Conservation (phyloP, 2,797 vertebrate species). For the Podarcis lilfordi region DNA sequence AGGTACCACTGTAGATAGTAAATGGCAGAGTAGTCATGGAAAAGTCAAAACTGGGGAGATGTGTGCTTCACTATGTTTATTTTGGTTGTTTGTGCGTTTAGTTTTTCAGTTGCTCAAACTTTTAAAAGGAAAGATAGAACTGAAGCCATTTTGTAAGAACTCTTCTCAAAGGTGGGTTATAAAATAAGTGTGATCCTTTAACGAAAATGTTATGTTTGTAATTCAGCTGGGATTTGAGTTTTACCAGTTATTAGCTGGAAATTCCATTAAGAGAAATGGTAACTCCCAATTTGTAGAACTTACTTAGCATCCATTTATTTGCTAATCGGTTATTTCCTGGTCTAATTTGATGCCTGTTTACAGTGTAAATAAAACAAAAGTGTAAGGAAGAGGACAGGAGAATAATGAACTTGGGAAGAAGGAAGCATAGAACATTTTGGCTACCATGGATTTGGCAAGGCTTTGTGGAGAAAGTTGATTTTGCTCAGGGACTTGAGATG, state of each 20-base stretch:
- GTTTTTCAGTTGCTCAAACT: constrained; percentile 26
- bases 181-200: constrained; percentile 1
- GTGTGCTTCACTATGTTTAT: constrained; percentile 12
- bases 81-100: background rate
- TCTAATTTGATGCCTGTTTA: background rate
- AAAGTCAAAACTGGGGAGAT: too few species aligned
- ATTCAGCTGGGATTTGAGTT: constrained; percentile 50
- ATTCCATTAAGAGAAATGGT: constrained; percentile 32
- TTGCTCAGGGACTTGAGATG: background rate
- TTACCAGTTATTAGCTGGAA: constrained; percentile 63
- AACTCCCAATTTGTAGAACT: background rate
- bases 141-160: constrained; percentile 1
- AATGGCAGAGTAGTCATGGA: background rate
- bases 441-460: background rate
- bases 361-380: background rate
- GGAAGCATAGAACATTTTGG: background rate
- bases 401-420: background rate
- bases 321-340: background rate
- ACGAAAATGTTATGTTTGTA: constrained; percentile 34
- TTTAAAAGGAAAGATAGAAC: constrained; percentile 3
- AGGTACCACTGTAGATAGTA: background rate
- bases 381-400: background rate
- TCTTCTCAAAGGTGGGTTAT: too few species aligned
- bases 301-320: background rate
- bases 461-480: background rate